phyloP scores from a whole-genome alignment of 2,888 invertebrate species.

The Bruchidius siliquastri region DNA sequence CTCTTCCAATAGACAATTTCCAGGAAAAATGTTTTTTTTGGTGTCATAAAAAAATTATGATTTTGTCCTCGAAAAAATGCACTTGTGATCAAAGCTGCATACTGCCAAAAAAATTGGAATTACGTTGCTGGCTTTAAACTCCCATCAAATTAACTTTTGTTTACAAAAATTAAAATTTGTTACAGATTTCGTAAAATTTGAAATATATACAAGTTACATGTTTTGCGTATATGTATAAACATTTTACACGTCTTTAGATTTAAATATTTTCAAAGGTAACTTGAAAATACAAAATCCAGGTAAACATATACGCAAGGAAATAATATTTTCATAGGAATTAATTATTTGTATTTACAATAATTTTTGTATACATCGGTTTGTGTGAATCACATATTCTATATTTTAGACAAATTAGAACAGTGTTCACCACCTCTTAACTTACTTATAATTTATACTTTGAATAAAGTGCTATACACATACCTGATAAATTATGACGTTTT shows the following conservation, averaged over 20 bases:
- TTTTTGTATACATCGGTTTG: not conserved
- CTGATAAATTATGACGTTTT: not conserved
- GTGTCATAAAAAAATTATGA: too few relatives aligned
- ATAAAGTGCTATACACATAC: not conserved
- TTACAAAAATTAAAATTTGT: not conserved
- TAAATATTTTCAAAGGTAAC: slow-evolving; percentile 38
- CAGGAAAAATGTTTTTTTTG: too few relatives aligned
- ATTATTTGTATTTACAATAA: not conserved
- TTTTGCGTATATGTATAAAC: slow-evolving; percentile 34
- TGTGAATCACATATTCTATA: not conserved
- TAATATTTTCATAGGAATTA: slow-evolving; percentile 1
- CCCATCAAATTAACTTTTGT: not conserved
- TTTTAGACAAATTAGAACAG: not conserved
- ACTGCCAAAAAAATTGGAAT: slow-evolving; percentile 6
- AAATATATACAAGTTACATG: not conserved
- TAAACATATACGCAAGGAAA: not conserved
- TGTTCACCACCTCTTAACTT: not conserved
- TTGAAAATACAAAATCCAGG: slow-evolving; percentile 42
- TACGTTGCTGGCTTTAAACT: not conserved
- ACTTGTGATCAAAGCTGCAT: not conserved
- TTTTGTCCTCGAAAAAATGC: too few relatives aligned
- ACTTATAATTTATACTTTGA: not conserved
- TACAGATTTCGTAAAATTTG: not conserved
- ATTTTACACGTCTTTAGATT: slow-evolving; percentile 43
- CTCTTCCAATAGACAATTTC: too few relatives aligned